Conservation (phyloP, 2,888 invertebrate genomes). For the Eupeodes luniger region DNA sequence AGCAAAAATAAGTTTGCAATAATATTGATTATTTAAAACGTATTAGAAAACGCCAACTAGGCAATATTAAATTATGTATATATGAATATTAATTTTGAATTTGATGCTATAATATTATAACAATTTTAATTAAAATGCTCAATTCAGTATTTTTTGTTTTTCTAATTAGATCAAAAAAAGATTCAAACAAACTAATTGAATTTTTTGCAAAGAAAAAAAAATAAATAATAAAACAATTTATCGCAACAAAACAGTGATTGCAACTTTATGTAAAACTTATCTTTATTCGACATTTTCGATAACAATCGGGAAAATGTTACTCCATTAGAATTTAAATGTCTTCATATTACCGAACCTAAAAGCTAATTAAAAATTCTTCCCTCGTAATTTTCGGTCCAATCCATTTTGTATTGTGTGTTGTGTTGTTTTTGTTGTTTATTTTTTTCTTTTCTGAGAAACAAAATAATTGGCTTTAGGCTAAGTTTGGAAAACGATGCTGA, state of each 20-base stretch:
- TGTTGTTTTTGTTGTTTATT: constrained; percentile 27
- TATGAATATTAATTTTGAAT: no score
- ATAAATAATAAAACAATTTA: background rate
- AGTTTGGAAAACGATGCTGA: constrained; percentile 41
- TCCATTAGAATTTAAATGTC: constrained; percentile 56
- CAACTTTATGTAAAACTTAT: constrained; percentile 51
- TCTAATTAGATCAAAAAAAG: background rate
- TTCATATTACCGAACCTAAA: constrained; percentile 17
- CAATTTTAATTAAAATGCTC: no score
- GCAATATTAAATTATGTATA: no score
- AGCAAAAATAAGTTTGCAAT: no score
- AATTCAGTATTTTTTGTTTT: background rate
- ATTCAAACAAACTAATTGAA: background rate
- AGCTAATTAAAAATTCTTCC: constrained; percentile 59
- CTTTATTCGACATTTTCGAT: constrained; percentile 46
- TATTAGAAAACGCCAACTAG: no score
- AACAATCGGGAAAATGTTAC: constrained; percentile 42
- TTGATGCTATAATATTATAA: no score
- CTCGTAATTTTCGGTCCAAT: constrained; percentile 56
- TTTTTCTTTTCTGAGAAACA: constrained; percentile 47
- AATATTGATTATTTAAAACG: no score
- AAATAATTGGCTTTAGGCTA: constrained; percentile 65
- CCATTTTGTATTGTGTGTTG: constrained; percentile 11
- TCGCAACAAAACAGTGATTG: background rate
- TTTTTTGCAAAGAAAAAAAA: background rate